Conservation (phyloP, 2,888 invertebrate genomes). For the Lymantria monacha region DNA sequence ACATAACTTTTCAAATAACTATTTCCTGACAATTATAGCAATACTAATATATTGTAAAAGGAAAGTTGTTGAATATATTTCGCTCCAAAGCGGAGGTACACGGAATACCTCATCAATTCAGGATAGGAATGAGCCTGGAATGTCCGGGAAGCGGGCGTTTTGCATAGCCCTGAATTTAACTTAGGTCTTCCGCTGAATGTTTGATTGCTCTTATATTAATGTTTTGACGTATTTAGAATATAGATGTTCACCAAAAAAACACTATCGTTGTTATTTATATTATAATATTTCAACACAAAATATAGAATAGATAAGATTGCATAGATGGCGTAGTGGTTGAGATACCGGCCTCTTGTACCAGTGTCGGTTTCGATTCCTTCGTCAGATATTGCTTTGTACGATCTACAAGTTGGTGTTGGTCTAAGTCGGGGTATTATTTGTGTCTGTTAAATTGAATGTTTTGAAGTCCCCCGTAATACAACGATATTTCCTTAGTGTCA, state of each 20-base stretch:
- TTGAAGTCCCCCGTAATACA: no score
- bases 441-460: no score
- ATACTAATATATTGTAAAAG: slow-evolving; percentile 7
- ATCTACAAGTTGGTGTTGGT: no score
- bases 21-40: neutral
- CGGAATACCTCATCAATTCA: slow-evolving; percentile 34
- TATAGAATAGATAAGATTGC: no score
- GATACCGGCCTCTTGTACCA: no score
- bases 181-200: slow-evolving; percentile 29
- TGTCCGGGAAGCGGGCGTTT: slow-evolving; percentile 35
- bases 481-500: no score
- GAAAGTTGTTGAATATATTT: slow-evolving; percentile 23
- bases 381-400: no score
- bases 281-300: no score
- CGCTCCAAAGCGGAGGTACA: slow-evolving; percentile 23
- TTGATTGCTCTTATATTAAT: neutral
- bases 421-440: no score
- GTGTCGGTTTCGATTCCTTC: no score
- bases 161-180: slow-evolving; percentile 31
- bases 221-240: slow-evolving; percentile 1
- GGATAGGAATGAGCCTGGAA: slow-evolving; percentile 28
- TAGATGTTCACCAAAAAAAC: neutral
- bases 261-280: no score
- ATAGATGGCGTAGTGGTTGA: no score
- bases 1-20: neutral